These are phyloP conservation scores for Alligator sinensis DNA, from an alignment of 2,113 vertebrate genomes.

Conservation along the genomic window DNA sequence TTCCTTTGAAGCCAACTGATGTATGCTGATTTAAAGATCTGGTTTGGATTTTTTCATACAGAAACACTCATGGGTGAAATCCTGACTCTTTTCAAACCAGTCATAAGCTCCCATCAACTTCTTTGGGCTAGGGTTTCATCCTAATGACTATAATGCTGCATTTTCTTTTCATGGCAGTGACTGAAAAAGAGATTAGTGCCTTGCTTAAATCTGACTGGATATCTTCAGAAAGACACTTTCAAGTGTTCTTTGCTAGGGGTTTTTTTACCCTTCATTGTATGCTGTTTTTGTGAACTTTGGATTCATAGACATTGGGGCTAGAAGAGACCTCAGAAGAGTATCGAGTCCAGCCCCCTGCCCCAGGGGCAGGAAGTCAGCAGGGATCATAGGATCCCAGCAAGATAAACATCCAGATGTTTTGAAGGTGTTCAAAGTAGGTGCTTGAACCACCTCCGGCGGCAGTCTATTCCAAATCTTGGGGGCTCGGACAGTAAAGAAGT, in stretches of 20 bases:
- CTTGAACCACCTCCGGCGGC: too few relatives aligned
- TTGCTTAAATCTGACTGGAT: slow-evolving; percentile 41
- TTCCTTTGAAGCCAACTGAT: not conserved
- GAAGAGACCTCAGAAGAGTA: too few relatives aligned
- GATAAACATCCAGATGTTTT: too few relatives aligned
- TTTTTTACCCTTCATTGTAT: not conserved
- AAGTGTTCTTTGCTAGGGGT: not conserved
- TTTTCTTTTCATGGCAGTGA: not conserved
- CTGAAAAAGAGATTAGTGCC: slow-evolving; percentile 54
- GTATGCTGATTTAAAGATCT: not conserved
- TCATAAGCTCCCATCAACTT: not conserved
- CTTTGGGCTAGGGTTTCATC: not conserved
- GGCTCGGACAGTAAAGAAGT: too few relatives aligned
- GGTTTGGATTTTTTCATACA: not conserved
- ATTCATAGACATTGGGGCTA: too few relatives aligned
- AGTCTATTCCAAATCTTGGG: too few relatives aligned
- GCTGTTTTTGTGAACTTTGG: not conserved
- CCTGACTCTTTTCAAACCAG: not conserved
- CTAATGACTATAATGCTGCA: not conserved
- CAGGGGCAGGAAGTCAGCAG: too few relatives aligned
- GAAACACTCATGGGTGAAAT: not conserved
- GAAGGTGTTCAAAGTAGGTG: too few relatives aligned
- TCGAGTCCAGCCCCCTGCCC: too few relatives aligned
- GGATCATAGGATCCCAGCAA: too few relatives aligned
- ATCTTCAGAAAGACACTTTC: not conserved